Conservation (phyloP, 2,113 vertebrate species). For the Haplochromis burtoni region DNA sequence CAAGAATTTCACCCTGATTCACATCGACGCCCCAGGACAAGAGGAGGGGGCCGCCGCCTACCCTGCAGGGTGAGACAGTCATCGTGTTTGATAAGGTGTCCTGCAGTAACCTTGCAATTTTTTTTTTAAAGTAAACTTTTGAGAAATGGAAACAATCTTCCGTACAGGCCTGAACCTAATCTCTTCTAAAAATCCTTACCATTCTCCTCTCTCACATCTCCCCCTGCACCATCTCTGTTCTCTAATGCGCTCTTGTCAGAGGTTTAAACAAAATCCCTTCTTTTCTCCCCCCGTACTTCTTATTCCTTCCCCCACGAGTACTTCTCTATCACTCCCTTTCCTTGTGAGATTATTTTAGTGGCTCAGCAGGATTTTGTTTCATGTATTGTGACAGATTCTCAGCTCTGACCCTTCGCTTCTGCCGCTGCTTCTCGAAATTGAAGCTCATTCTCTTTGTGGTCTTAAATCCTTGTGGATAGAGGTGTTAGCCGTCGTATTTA, state of each 20-base stretch:
- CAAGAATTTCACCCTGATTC: conserved; percentile 86
- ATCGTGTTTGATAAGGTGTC: neutral
- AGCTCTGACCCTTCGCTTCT: neutral
- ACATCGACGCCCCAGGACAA: conserved; percentile 84
- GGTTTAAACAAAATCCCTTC: conserved; percentile 22
- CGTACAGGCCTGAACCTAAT: conserved; percentile 19
- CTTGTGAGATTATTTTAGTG: neutral
- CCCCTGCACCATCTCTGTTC: neutral
- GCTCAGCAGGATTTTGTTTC: neutral
- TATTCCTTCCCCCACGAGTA: neutral
- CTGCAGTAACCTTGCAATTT: neutral
- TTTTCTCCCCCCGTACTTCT: neutral
- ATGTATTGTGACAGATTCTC: neutral
- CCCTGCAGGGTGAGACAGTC: conserved; percentile 73
- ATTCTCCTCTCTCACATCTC: neutral
- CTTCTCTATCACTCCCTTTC: neutral
- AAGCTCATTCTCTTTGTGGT: neutral
- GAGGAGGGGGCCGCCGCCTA: conserved; percentile 80
- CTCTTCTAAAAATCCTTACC: conserved; percentile 15
- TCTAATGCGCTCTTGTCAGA: neutral
- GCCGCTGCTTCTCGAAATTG: neutral
- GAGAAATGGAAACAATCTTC: conserved; percentile 4
- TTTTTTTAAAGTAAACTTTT: neutral
- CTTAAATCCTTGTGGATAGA: neutral
- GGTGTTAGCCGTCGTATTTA: neutral